Evolutionary conservation across 2,888 invertebrate genomes (phyloP).

Genomic region (Drosophila rellima): DNA sequence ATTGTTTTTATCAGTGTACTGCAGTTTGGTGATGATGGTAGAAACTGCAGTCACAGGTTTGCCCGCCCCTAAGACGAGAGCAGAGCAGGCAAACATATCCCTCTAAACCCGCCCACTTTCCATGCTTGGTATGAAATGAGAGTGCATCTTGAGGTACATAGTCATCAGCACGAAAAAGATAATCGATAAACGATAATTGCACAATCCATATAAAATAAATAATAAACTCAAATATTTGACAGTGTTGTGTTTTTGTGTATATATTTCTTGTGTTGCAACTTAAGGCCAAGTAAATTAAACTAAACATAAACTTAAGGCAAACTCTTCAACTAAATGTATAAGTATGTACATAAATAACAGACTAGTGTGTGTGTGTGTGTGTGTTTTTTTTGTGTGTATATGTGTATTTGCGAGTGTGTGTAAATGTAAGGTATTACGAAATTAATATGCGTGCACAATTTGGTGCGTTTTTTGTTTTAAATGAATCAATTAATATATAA

Average conservation of each 20-base stretch:
- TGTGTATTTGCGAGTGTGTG: constrained; percentile 18
- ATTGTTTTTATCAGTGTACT: constrained; percentile 40
- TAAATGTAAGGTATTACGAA: constrained; percentile 39
- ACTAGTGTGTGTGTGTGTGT: constrained; percentile 73
- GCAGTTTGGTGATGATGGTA: constrained; percentile 23
- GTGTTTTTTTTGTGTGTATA: constrained; percentile 39
- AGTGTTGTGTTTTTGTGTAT: constrained; percentile 47
- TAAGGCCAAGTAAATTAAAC: constrained; percentile 78
- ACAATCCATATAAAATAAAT: constrained; percentile 31
- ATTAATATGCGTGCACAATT: constrained; percentile 60
- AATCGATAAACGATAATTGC: constrained; percentile 15
- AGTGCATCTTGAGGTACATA: constrained; percentile 42
- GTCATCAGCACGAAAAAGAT: constrained; percentile 3
- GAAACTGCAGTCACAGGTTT: constrained; percentile 53
- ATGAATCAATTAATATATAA: constrained; percentile 43
- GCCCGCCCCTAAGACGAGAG: constrained; percentile 46
- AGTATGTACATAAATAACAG: constrained; percentile 78
- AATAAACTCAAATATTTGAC: constrained; percentile 48
- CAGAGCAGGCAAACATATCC: constrained; percentile 78
- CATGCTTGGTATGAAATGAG: constrained; percentile 73
- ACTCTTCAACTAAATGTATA: constrained; percentile 59
- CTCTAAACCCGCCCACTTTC: constrained; percentile 84
- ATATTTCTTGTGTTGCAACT: constrained; percentile 68
- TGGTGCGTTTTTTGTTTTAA: constrained; percentile 41
- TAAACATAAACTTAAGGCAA: constrained; percentile 71